phyloP scores from a whole-genome alignment of 2,113 vertebrate genomes.

The Chloebia gouldiae region DNA sequence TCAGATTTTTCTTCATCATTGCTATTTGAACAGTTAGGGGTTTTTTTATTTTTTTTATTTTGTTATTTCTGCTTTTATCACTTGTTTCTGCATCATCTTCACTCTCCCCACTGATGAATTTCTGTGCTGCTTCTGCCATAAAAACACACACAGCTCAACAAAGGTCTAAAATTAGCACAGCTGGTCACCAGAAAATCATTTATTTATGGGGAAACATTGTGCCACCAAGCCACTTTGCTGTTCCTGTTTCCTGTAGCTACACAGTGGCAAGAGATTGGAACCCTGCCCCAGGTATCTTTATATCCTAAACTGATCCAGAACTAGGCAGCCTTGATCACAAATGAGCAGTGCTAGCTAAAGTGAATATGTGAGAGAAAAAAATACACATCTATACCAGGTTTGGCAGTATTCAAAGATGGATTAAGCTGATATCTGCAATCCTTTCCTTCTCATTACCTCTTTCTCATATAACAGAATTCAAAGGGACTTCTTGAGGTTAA shows the following conservation, averaged over 20 bases:
- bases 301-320: neutral
- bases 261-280: neutral
- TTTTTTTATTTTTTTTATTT: neutral
- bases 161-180: neutral
- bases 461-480: neutral
- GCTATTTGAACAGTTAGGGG: neutral
- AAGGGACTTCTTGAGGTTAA: neutral
- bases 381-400: neutral
- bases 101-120: neutral
- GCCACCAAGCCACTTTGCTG: neutral
- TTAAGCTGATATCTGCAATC: neutral
- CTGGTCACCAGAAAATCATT: slow-evolving; percentile 1
- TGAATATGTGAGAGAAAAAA: neutral
- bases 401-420: neutral
- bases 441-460: neutral
- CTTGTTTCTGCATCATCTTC: slow-evolving; percentile 41
- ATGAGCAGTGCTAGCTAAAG: neutral
- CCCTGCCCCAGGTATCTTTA: neutral
- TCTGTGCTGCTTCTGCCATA: slow-evolving; percentile 37
- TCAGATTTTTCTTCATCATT: slow-evolving; percentile 23
- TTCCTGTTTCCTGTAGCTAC: neutral
- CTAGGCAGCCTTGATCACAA: neutral
- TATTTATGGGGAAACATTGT: neutral
- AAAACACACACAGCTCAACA: slow-evolving; percentile 51
- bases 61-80: slow-evolving; percentile 22